A percentile compares a stretch with the other conserved stretches of the same genome.
Evolutionary conservation across 2,797 vertebrate species (phyloP).

Genomic region (Sciurus vulgaris): DNA sequence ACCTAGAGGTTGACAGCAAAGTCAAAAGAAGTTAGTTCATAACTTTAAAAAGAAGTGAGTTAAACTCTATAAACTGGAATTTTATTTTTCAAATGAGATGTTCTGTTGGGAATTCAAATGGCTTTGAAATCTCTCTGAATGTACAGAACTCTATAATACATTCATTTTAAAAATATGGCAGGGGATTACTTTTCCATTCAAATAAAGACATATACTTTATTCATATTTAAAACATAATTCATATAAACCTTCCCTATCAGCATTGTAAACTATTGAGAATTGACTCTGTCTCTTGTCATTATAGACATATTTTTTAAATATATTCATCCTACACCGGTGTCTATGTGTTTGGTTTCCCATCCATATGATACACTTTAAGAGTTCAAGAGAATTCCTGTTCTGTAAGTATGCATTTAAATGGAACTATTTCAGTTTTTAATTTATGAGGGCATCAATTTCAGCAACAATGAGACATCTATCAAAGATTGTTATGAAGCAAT

Average conservation of each 20-base stretch:
- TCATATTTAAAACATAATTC: not conserved
- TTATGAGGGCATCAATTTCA: not conserved
- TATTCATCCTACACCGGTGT: not conserved
- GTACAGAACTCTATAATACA: not conserved
- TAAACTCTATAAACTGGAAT: not conserved
- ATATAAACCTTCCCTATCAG: not conserved
- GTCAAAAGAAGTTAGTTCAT: slow-evolving; percentile 72
- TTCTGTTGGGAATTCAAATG: not conserved
- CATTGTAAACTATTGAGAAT: not conserved
- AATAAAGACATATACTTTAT: not conserved
- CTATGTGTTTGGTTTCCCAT: not conserved
- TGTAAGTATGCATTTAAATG: not conserved
- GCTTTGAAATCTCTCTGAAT: not conserved
- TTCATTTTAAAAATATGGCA: slow-evolving; percentile 9
- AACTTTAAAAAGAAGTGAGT: slow-evolving; percentile 57
- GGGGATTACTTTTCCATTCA: not conserved
- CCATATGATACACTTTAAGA: not conserved
- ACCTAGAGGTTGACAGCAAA: slow-evolving; percentile 73
- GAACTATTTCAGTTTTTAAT: not conserved
- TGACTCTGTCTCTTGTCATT: not conserved
- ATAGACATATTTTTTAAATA: not conserved
- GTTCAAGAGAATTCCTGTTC: not conserved
- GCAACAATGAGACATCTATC: not conserved
- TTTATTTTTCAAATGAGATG: slow-evolving; percentile 45
- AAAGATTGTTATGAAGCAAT: not conserved